A percentile compares a stretch with the other conserved stretches of the same genome.
Conservation (phyloP, 2,113 vertebrate species). For the Hippocampus comes region DNA sequence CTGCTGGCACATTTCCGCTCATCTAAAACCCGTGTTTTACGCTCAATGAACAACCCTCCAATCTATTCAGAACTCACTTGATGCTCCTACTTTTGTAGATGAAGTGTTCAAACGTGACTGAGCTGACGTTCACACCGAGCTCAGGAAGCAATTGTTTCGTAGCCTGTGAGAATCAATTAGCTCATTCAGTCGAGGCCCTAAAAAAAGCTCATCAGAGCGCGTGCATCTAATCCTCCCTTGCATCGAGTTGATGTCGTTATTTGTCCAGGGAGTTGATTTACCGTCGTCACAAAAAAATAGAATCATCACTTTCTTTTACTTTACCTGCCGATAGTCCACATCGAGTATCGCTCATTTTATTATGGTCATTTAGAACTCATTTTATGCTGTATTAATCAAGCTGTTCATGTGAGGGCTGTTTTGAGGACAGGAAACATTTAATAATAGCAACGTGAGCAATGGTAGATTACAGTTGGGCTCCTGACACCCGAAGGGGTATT, state of each 20-base stretch:
- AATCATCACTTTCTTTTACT: constrained; percentile 25
- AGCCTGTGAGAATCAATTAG: constrained; percentile 54
- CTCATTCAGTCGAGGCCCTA: constrained; percentile 33
- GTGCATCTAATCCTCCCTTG: constrained; percentile 18
- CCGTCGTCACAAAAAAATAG: neutral
- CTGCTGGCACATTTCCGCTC: constrained; percentile 1
- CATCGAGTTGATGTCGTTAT: constrained; percentile 8
- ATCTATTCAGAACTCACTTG: constrained; percentile 1
- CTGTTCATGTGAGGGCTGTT: neutral
- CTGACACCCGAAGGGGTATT: neutral
- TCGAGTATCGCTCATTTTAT: constrained; percentile 27
- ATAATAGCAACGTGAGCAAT: neutral
- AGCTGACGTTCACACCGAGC: neutral
- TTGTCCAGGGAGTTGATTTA: constrained; percentile 13
- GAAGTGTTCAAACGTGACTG: constrained; percentile 15
- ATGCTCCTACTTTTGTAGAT: neutral
- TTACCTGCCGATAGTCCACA: constrained; percentile 27
- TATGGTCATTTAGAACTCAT: neutral
- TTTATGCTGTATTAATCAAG: constrained; percentile 9
- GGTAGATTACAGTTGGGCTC: constrained; percentile 6
- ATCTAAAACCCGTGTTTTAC: constrained; percentile 11
- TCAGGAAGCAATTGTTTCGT: constrained; percentile 49
- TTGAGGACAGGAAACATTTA: neutral
- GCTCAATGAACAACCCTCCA: neutral
- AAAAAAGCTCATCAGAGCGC: constrained; percentile 21